Evolutionary conservation across 2,113 vertebrate species (phyloP).

Genomic region (Strix uralensis): DNA sequence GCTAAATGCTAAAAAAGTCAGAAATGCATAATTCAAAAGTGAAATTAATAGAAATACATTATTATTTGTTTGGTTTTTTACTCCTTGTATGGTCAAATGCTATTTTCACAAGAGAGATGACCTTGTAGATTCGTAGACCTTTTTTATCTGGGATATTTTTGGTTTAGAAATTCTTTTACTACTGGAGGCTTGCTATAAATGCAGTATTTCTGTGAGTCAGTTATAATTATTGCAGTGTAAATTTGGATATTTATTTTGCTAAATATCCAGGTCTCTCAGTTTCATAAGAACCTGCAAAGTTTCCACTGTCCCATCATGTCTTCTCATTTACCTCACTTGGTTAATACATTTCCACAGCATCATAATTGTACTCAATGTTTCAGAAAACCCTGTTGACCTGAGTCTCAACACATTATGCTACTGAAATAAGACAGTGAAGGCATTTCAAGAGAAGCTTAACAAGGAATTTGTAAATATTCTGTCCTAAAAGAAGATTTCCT

Average conservation of each 20-base stretch:
- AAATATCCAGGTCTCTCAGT: not conserved
- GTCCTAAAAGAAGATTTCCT: not conserved
- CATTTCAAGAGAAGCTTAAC: not conserved
- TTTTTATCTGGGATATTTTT: not conserved
- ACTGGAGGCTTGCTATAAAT: not conserved
- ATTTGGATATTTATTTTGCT: not conserved
- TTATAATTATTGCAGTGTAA: not conserved
- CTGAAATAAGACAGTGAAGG: not conserved
- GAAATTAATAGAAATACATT: constrained; percentile 5
- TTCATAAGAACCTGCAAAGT: not conserved
- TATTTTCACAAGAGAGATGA: not conserved
- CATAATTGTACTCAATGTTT: not conserved
- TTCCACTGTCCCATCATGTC: not conserved
- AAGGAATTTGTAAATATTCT: not conserved
- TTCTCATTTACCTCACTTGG: not conserved
- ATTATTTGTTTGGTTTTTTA: not conserved
- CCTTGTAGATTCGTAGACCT: not conserved
- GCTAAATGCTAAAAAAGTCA: constrained; percentile 13
- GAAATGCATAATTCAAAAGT: constrained; percentile 20
- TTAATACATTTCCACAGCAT: not conserved
- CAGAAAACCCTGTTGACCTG: not conserved
- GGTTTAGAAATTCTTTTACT: not conserved
- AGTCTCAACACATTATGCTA: not conserved
- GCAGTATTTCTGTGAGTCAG: not conserved
- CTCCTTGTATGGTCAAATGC: not conserved